Percentiles rank a stretch among this genome's conserved stretches.
Evolutionary conservation across 2,113 vertebrate genomes (phyloP).

Genomic region (Prolemur simus): DNA sequence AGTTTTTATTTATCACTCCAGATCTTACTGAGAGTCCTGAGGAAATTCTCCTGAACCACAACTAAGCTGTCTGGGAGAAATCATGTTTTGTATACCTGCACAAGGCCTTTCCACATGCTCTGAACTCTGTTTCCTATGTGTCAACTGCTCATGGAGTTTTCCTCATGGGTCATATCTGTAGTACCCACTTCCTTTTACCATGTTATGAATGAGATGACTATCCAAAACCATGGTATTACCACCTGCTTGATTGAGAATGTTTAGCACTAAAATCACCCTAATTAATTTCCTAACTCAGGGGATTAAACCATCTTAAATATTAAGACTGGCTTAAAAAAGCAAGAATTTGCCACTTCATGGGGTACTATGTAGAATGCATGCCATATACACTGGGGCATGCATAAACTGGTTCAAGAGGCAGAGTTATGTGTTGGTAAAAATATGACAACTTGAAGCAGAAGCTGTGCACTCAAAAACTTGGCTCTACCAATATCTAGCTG

Average conservation of each 20-base stretch:
- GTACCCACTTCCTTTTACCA: not conserved
- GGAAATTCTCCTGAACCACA: not conserved
- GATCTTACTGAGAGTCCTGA: not conserved
- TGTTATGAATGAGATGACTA: not conserved
- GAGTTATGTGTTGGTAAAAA: not conserved
- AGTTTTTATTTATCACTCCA: not conserved
- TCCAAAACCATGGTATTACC: not conserved
- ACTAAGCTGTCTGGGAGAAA: not conserved
- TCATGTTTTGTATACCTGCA: not conserved
- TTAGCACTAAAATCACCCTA: not conserved
- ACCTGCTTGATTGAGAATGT: not conserved
- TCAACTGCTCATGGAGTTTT: not conserved
- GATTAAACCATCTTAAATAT: not conserved
- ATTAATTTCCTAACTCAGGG: not conserved
- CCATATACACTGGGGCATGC: no score
- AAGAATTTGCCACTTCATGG: not conserved
- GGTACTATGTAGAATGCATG: not conserved
- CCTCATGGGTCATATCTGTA: not conserved
- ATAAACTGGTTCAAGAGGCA: not conserved
- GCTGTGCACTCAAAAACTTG: not conserved
- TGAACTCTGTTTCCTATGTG: not conserved
- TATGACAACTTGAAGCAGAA: not conserved
- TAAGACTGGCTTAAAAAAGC: not conserved
- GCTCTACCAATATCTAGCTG: not conserved
- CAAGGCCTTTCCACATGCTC: not conserved